Evolutionary conservation across 2,797 vertebrate genomes (phyloP).

Genomic region (Molothrus aeneus): DNA sequence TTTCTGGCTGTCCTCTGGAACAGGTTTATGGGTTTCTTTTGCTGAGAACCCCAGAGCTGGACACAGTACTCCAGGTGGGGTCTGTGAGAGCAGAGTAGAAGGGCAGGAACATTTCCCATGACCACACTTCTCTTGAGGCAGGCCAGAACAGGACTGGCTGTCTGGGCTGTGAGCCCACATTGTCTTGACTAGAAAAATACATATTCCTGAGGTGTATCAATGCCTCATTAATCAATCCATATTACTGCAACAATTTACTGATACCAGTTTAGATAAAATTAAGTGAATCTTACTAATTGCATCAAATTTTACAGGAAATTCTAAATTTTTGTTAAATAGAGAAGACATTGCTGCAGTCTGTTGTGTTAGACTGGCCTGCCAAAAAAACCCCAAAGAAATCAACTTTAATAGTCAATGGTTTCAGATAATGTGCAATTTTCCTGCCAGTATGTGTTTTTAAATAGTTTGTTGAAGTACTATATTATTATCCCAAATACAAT

Average conservation of each 20-base stretch:
- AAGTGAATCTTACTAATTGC: neutral
- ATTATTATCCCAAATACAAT: neutral
- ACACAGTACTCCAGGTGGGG: neutral
- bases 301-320: neutral
- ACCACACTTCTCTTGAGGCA: neutral
- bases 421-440: neutral
- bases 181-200: neutral
- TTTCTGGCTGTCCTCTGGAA: neutral
- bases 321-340: neutral
- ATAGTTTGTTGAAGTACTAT: neutral
- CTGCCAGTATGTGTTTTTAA: neutral
- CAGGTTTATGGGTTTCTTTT: neutral
- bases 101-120: fast-evolving
- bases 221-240: neutral
- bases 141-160: neutral
- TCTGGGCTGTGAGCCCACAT: neutral
- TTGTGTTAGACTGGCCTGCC: neutral
- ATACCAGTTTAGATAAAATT: neutral
- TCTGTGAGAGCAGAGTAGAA: fast-evolving
- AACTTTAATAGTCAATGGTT: neutral
- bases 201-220: neutral
- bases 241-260: neutral
- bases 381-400: neutral
- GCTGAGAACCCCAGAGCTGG: neutral
- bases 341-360: neutral